Evolutionary conservation across 2,888 invertebrate species (phyloP), one percentile per base, ranked within the genome.

Genomic region (Argynnis bischoffii): DNA sequence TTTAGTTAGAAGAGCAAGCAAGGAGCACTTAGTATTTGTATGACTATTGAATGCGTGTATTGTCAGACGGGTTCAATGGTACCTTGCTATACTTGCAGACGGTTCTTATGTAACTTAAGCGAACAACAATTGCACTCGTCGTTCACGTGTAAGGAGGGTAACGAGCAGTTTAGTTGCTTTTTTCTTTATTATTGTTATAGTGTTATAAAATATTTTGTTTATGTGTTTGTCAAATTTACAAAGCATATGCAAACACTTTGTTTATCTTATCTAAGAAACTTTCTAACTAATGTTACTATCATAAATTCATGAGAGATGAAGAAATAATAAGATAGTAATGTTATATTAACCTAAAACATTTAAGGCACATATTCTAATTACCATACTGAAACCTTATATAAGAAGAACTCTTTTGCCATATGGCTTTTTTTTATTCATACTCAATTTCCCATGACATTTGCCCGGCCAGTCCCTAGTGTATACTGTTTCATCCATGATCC

Each of bases 51-150:
- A 56, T 61, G n/a, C 41, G n/a, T 35, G 4, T n/a, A 61, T 61
- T 61, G 61, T 61, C 35, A 41, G 61, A 41, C 11, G 53, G 21
- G 61, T 61, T 61, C 61, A 61, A 61, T 53, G 51, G 51, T 51
- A 61, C 48, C 13, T 48, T 31, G 16, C 48, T 48, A 46, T 26
- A 26, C 57, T 59, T 41, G 15, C 53, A 61, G 61, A 48, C 59
- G 26, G 41, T 61, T 61, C 61, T 66, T 66, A 60, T 60, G 60
- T 47, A 55, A 69, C n/a, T 35, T 26, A 69, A 69, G 50, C 60
- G 69, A 66, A 53, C 67, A 69, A 69, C 67, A 67, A 69, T 67
- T 67, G 66, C 50, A 55, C 59, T 63, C 60, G 51, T 60, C 67
- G 67, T 59, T 55, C 59, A 54, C 47, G 26, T 55, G 48, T 41